Evolutionary conservation across 2,797 vertebrate species (phyloP).

Genomic region (Leptodactylus fallax): DNA sequence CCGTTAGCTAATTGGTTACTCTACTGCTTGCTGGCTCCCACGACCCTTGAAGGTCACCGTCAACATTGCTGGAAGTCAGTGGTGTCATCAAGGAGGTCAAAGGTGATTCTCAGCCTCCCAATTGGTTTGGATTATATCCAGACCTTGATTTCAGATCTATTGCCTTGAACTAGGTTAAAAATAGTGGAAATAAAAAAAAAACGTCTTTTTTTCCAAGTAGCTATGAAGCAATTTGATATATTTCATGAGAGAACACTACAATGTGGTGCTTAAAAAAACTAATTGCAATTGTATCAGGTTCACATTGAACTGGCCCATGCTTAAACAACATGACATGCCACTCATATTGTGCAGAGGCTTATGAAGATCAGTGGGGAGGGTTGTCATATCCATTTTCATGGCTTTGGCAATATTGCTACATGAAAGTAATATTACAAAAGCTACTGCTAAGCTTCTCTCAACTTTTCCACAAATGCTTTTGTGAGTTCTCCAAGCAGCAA

Average conservation of each 20-base stretch:
- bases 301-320: constrained; percentile 60
- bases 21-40: constrained; percentile 53
- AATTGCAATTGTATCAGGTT: constrained; percentile 55
- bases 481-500: constrained; percentile 60
- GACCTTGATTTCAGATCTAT: constrained; percentile 53
- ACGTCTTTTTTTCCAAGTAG: background rate
- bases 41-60: constrained; percentile 60
- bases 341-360: constrained; percentile 63
- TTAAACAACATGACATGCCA: constrained; percentile 64
- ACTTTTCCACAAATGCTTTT: constrained; percentile 62
- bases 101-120: constrained; percentile 55
- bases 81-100: constrained; percentile 60
- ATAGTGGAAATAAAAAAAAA: background rate
- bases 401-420: constrained; percentile 61
- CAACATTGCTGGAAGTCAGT: constrained; percentile 56
- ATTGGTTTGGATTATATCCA: constrained; percentile 63
- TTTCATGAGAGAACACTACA: constrained; percentile 6
- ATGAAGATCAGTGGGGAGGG: constrained; percentile 59
- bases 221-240: constrained; percentile 50
- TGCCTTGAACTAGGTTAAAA: constrained; percentile 10
- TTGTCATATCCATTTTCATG: constrained; percentile 66
- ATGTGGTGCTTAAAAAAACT: constrained; percentile 34
- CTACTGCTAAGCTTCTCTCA: constrained; percentile 60
- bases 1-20: constrained; percentile 58
- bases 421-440: constrained; percentile 65